phyloP scores from a whole-genome alignment of 2,113 vertebrate genomes.

The Dendrocopos noguchii region DNA sequence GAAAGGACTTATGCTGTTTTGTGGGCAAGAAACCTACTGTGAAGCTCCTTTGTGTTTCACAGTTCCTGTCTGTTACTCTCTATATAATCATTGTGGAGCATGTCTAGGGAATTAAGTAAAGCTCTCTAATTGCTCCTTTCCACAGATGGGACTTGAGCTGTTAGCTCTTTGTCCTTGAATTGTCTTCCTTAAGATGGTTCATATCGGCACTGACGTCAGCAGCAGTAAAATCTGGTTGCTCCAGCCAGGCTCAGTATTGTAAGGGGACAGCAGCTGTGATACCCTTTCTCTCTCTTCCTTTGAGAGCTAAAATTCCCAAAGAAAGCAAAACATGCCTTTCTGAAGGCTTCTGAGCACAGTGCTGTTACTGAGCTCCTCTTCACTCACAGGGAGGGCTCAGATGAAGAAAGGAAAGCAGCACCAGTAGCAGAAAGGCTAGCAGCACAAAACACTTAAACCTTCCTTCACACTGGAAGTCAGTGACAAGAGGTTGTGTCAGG shows the following conservation, averaged over 20 bases:
- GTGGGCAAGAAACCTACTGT: neutral
- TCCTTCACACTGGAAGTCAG: neutral
- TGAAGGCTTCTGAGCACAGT: neutral
- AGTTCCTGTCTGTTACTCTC: neutral
- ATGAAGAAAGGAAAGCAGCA: neutral
- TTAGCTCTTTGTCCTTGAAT: neutral
- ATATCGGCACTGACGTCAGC: neutral
- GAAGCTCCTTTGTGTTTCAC: neutral
- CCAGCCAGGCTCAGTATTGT: neutral
- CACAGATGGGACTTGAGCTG: neutral
- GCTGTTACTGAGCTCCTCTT: neutral
- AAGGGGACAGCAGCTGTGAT: neutral
- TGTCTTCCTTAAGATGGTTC: neutral
- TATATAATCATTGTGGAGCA: neutral
- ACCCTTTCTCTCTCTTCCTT: neutral
- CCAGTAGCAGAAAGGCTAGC: neutral
- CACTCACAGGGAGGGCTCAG: neutral
- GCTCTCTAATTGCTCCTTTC: neutral
- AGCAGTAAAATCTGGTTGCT: neutral
- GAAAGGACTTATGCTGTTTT: neutral
- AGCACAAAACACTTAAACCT: neutral
- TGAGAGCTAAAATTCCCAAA: neutral
- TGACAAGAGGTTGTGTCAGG: neutral
- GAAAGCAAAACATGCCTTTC: neutral
- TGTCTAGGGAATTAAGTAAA: neutral